These are phyloP conservation scores for Chaetodon auriga DNA, from an alignment of 2,113 vertebrate genomes.

Conservation along the genomic window DNA sequence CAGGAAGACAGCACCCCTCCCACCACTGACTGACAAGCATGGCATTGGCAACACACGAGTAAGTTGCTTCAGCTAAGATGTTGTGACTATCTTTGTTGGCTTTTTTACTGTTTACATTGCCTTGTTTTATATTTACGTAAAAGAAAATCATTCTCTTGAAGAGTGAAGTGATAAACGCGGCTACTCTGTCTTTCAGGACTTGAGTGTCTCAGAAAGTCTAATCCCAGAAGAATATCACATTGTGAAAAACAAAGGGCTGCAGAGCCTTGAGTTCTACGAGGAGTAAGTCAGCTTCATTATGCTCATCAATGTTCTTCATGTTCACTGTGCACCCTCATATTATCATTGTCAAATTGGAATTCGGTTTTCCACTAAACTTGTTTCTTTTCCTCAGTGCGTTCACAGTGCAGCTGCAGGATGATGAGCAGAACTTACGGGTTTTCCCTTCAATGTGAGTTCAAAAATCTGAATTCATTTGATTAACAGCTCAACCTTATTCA, in stretches of 20 bases:
- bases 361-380: background rate
- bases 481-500: background rate
- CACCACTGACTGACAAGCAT: constrained; percentile 62
- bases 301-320: background rate
- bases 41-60: constrained; percentile 44
- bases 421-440: constrained; percentile 84
- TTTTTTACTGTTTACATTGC: background rate
- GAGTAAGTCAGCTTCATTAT: constrained; percentile 83
- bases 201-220: constrained; percentile 80
- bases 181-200: constrained; percentile 65
- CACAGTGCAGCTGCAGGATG: constrained; percentile 89
- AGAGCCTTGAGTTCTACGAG: constrained; percentile 87
- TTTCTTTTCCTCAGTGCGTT: constrained; percentile 85
- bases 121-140: background rate
- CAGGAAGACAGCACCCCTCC: constrained; percentile 68
- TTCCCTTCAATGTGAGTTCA: constrained; percentile 91
- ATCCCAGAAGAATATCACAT: constrained; percentile 91
- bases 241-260: constrained; percentile 88
- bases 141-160: no score
- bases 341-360: background rate
- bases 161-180: background rate
- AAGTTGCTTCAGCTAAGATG: background rate
- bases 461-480: background rate
- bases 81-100: background rate
- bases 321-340: background rate